Conservation (phyloP, 2,113 vertebrate genomes). For the Pipa parva region DNA sequence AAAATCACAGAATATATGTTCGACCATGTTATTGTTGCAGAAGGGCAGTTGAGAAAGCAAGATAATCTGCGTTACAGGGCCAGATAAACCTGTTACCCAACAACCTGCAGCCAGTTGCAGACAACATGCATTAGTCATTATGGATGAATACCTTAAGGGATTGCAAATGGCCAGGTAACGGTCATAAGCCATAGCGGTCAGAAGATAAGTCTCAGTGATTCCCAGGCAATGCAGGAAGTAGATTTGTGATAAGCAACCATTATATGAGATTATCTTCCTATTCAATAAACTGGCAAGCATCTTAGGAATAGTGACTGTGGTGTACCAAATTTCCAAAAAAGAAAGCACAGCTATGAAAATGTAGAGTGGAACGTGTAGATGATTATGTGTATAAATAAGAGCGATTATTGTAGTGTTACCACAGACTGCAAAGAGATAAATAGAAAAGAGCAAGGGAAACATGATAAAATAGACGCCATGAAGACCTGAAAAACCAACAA, state of each 20-base stretch:
- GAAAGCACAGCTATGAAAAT: slow-evolving; percentile 27
- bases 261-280: slow-evolving; percentile 8
- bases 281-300: slow-evolving; percentile 30
- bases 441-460: slow-evolving; percentile 19
- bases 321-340: slow-evolving; percentile 33
- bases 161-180: slow-evolving; percentile 38
- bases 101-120: slow-evolving; percentile 14
- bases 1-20: slow-evolving; percentile 42
- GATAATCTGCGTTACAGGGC: slow-evolving; percentile 29
- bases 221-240: slow-evolving; percentile 34
- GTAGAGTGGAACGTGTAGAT: slow-evolving; percentile 31
- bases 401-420: slow-evolving; percentile 22
- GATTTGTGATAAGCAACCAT: slow-evolving; percentile 32
- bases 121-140: slow-evolving; percentile 32
- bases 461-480: slow-evolving; percentile 1
- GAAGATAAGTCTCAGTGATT: slow-evolving; percentile 25
- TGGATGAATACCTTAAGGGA: slow-evolving; percentile 39
- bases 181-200: slow-evolving; percentile 43
- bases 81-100: slow-evolving; percentile 35
- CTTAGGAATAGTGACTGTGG: slow-evolving; percentile 38
- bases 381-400: neutral
- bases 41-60: slow-evolving; percentile 37
- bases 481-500: slow-evolving; percentile 28
- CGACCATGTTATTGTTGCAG: slow-evolving; percentile 31
- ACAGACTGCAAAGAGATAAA: slow-evolving; percentile 22